These are phyloP conservation scores for Calonectris borealis DNA, from an alignment of 2,113 vertebrate species.

Conservation along the genomic window DNA sequence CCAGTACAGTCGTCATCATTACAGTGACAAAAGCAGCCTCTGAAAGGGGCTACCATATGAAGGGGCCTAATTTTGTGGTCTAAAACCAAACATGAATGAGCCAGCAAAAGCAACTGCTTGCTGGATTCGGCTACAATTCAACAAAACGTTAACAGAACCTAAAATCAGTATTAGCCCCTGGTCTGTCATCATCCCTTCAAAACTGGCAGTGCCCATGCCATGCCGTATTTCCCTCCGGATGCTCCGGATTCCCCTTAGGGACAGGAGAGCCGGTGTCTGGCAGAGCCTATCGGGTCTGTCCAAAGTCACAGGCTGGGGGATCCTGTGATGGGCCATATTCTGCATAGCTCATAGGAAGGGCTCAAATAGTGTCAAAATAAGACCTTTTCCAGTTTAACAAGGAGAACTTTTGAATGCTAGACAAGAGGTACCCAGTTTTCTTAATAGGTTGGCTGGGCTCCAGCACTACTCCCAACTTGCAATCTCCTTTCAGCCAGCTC, in stretches of 20 bases:
- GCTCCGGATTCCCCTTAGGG: not conserved
- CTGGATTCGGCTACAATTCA: not conserved
- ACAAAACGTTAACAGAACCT: not conserved
- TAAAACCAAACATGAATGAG: not conserved
- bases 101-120: not conserved
- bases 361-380: not conserved
- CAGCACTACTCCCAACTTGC: not conserved
- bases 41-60: not conserved
- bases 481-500: not conserved
- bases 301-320: not conserved
- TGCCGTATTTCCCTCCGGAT: not conserved
- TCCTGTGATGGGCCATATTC: not conserved
- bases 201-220: not conserved
- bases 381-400: not conserved
- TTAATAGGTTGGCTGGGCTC: not conserved
- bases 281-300: not conserved
- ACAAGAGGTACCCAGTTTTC: not conserved
- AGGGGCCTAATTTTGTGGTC: not conserved
- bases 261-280: not conserved
- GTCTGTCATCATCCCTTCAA: not conserved
- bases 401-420: not conserved
- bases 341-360: not conserved
- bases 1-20: not conserved
- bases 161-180: not conserved
- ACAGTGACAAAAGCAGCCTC: conserved; percentile 23